These are phyloP conservation scores for Lytechinus variegatus DNA, from an alignment of 35 echinoderm and acorn worm genomes.

Conservation along the genomic window DNA sequence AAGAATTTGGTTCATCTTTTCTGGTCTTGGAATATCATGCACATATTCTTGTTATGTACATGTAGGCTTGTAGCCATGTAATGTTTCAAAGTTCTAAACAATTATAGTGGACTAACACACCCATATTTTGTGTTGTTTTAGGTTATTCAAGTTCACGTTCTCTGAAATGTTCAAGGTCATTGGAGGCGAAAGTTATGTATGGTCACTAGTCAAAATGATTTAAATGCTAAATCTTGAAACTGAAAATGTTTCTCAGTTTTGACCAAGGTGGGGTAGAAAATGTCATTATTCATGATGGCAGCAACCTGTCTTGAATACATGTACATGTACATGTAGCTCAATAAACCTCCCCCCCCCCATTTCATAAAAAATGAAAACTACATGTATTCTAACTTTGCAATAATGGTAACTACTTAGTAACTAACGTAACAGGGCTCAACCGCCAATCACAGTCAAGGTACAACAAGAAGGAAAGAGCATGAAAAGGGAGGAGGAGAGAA, in stretches of 20 bases:
- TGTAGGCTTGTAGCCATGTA: background rate
- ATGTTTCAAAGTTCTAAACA: background rate
- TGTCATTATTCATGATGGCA: background rate
- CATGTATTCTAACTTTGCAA: too few relatives aligned
- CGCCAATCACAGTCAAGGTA: too few relatives aligned
- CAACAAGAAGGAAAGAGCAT: background rate
- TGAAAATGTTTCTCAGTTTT: background rate
- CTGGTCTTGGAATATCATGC: too few relatives aligned
- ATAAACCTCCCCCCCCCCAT: too few relatives aligned
- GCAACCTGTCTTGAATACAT: too few relatives aligned
- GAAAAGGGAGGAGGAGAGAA: background rate
- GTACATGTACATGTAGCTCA: too few relatives aligned
- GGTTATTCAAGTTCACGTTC: background rate
- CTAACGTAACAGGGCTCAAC: too few relatives aligned
- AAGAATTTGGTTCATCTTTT: too few relatives aligned
- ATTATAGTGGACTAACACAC: background rate
- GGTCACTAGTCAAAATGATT: background rate
- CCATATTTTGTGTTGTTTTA: background rate
- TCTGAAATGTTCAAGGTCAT: background rate
- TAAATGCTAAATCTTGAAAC: background rate
- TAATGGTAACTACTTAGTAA: too few relatives aligned
- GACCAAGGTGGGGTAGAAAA: background rate
- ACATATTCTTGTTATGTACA: background rate
- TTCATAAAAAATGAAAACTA: too few relatives aligned
- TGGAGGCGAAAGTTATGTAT: background rate